These are phyloP conservation scores for Lysandra bellargus DNA, from an alignment of 2,888 invertebrate genomes.

Conservation along the genomic window DNA sequence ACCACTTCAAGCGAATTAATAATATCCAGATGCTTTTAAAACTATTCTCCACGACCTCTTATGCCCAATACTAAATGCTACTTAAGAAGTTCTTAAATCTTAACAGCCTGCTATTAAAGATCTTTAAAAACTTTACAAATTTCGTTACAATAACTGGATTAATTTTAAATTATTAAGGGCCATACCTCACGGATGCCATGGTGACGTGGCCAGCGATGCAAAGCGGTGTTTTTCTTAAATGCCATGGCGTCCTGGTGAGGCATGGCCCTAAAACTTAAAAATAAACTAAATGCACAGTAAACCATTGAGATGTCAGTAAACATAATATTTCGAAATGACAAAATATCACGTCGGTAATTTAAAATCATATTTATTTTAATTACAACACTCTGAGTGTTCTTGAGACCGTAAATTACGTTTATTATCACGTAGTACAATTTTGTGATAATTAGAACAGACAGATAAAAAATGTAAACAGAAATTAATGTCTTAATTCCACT, in stretches of 20 bases:
- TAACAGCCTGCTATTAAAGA: too few species aligned
- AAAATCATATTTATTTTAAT: background rate
- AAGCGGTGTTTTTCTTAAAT: too few species aligned
- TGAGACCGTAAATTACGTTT: background rate
- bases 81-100: background rate
- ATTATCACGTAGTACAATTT: background rate
- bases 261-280: background rate
- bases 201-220: too few species aligned
- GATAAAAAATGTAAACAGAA: constrained; percentile 4
- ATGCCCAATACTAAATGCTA: background rate
- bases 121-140: too few species aligned
- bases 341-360: constrained; percentile 2
- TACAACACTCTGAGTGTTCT: background rate
- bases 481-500: background rate
- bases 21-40: background rate
- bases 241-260: too few species aligned
- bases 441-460: constrained; percentile 1
- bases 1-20: background rate
- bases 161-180: background rate
- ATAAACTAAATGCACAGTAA: background rate
- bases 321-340: background rate
- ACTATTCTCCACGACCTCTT: too few species aligned
- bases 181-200: too few species aligned
- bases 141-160: background rate
- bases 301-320: background rate